These are phyloP conservation scores for Metopolophium dirhodum DNA, from an alignment of 1,140 invertebrate species.

Conservation along the genomic window DNA sequence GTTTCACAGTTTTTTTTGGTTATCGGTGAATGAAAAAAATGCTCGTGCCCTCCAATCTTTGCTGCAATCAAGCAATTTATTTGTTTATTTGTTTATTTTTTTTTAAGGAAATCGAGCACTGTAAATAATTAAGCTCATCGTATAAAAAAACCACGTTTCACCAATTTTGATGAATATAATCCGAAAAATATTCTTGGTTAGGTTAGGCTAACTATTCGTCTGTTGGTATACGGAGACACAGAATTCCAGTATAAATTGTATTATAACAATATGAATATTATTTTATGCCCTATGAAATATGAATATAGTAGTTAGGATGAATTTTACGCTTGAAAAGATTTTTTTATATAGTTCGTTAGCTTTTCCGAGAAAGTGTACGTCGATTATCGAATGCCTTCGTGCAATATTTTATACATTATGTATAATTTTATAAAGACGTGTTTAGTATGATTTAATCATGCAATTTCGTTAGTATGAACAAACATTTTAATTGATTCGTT, in stretches of 20 bases:
- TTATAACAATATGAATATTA: not conserved
- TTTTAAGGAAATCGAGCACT: not conserved
- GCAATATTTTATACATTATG: not conserved
- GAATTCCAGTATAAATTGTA: not conserved
- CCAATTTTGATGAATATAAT: not conserved
- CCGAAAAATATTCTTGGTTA: not conserved
- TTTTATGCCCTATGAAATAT: not conserved
- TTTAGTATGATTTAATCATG: not conserved
- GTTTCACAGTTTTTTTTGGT: not conserved
- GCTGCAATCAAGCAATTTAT: not conserved
- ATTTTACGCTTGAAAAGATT: constrained; percentile 2
- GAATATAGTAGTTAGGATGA: not conserved
- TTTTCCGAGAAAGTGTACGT: not conserved
- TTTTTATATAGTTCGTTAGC: not conserved
- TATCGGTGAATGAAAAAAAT: not conserved
- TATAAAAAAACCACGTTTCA: not conserved
- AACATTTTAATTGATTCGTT: constrained; percentile 17
- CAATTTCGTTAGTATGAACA: not conserved
- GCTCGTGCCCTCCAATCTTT: not conserved
- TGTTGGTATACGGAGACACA: not conserved
- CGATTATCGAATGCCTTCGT: not conserved
- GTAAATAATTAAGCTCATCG: not conserved
- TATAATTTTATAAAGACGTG: not conserved
- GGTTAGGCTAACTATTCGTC: not conserved
- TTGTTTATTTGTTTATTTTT: not conserved